phyloP scores from a whole-genome alignment of 2,797 vertebrate genomes.

The Podargus strigoides region DNA sequence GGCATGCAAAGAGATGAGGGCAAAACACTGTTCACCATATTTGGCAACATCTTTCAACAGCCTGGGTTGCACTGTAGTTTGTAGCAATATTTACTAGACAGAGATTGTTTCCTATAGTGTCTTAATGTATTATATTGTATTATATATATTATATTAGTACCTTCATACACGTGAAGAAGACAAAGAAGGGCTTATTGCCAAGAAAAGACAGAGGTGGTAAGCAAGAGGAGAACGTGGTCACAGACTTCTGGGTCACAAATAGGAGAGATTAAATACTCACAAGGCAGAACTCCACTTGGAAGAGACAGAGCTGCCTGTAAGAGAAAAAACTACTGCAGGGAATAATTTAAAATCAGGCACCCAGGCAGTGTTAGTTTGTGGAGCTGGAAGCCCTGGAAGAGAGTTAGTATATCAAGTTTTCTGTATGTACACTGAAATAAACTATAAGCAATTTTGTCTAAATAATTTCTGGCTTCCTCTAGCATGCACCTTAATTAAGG shows the following conservation, averaged over 20 bases:
- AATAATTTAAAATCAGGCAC: background rate
- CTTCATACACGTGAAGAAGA: background rate
- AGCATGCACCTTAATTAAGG: conserved; percentile 1
- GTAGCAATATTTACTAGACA: background rate
- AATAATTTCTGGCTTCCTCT: conserved; percentile 1
- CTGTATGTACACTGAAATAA: background rate
- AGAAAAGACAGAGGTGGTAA: background rate
- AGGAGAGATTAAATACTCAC: background rate
- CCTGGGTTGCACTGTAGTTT: background rate
- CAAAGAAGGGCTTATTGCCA: background rate
- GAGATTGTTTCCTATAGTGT: background rate
- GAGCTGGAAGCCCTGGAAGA: background rate
- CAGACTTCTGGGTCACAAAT: background rate
- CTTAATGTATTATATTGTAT: background rate
- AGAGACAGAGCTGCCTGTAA: background rate
- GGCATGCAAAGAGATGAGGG: background rate
- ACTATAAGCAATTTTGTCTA: background rate
- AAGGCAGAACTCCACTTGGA: background rate
- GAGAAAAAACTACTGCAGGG: background rate
- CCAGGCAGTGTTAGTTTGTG: background rate
- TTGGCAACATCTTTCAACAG: background rate
- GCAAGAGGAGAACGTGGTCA: background rate
- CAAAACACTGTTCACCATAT: background rate
- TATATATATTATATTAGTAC: background rate
- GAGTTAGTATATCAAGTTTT: background rate